These are phyloP conservation scores for Carcina quercana DNA, from an alignment of 2,888 invertebrate genomes.

Conservation along the genomic window DNA sequence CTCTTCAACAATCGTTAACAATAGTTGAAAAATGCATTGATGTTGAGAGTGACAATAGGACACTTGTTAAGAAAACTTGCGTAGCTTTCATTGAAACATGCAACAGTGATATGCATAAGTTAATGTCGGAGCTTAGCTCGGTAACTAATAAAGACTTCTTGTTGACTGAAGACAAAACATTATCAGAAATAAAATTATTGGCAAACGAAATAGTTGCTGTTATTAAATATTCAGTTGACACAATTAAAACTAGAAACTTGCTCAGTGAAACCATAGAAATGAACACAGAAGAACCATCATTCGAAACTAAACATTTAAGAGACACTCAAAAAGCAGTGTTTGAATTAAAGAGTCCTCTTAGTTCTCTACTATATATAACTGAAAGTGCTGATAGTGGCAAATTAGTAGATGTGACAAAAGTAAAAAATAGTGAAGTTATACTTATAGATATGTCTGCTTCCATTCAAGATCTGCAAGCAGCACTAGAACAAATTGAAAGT, in stretches of 20 bases:
- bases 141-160: slow-evolving; percentile 63
- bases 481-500: slow-evolving; percentile 62
- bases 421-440: slow-evolving; percentile 47
- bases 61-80: slow-evolving; percentile 80
- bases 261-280: slow-evolving; percentile 48
- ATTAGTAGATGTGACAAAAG: slow-evolving; percentile 27
- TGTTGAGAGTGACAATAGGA: slow-evolving; percentile 78
- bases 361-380: slow-evolving; percentile 46
- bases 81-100: slow-evolving; percentile 77
- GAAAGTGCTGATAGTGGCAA: slow-evolving; percentile 41
- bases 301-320: slow-evolving; percentile 48
- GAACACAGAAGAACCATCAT: slow-evolving; percentile 36
- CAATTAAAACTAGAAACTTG: slow-evolving; percentile 61
- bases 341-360: slow-evolving; percentile 49
- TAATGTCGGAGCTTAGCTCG: slow-evolving; percentile 56
- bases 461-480: slow-evolving; percentile 63
- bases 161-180: slow-evolving; percentile 44
- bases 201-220: slow-evolving; percentile 66
- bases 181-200: slow-evolving; percentile 56
- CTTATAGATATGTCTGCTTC: slow-evolving; percentile 60
- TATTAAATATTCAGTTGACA: slow-evolving; percentile 67
- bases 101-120: slow-evolving; percentile 69
- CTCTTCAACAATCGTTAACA: slow-evolving; percentile 77
- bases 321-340: slow-evolving; percentile 60
- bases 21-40: slow-evolving; percentile 81